Base-by-base conservation (phyloP, 1,140 invertebrate genomes). In the Pogonomyrmex barbatus region DNA sequence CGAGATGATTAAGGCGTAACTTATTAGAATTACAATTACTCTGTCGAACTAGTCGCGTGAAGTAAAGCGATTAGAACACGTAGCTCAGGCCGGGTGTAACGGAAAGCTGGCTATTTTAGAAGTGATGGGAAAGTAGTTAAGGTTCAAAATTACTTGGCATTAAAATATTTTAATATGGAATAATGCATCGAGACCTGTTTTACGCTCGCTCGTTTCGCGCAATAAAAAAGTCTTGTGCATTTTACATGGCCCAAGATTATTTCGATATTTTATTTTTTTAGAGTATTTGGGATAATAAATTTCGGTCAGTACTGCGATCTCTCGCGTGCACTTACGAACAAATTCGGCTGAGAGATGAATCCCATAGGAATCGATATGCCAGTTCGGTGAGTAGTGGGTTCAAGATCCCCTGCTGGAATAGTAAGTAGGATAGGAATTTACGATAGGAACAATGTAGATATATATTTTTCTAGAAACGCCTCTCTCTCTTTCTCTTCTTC, bases 281-380 rank as follows among this genome's bases (percentile, higher is more conserved):
- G 33, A 47, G 39, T n/a, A 47, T 17, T 39, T 17, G 10, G 14
- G 10, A 73, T 50, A 17, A 39, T 73, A 78, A 88, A 88, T 89
- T 87, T 83, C 42, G 10, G 42, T 10, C 12, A 75, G 86, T n/a
- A 65, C 52, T 8, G 24, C 77, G 86, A 79, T 89, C 86, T 81
- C 67, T 9, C 52, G 65, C 76, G 45, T 77, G 81, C 78, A 71
- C 83, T 89, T 77, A 36, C 88, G 65, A 87, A 52, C 52, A 73
- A 87, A 89, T 89, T 89, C 81, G 84, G 54, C 75, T 68, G 77
- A 89, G 62, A 56, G 87, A 87, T 85, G 85, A 89, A 70, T 33
- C 71, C 58, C 77, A 33, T 14, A 70, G 70, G 56, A 86, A 77
- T 54, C 70, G 88, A 88, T 88, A 47, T 62, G 47, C 42, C 68